Evolutionary conservation across 2,797 vertebrate species (phyloP).

Genomic region (Phylloscopus collybita): DNA sequence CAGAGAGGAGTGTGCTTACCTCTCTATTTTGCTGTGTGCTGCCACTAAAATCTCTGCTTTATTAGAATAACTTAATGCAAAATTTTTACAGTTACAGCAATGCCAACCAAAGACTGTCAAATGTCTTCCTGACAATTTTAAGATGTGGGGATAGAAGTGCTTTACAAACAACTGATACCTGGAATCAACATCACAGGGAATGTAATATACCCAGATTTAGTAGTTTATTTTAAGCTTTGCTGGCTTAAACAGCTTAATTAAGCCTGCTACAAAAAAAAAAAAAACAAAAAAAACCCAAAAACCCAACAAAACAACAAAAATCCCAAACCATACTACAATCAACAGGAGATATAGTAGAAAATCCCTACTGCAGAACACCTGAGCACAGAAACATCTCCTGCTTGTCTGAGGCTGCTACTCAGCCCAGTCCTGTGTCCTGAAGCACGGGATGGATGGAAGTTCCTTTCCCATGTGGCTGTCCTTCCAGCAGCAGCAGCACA

Average conservation of each 20-base stretch:
- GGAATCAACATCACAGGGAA: background rate
- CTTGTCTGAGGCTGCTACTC: background rate
- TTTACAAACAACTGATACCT: background rate
- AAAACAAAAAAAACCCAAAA: too few relatives aligned
- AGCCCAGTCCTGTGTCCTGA: background rate
- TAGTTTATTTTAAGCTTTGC: background rate
- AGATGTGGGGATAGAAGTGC: background rate
- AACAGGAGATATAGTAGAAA: background rate
- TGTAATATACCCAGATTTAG: background rate
- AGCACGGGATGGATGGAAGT: background rate
- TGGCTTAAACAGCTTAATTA: background rate
- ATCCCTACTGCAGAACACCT: background rate
- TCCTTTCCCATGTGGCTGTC: background rate
- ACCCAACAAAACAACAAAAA: too few relatives aligned
- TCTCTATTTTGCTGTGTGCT: background rate
- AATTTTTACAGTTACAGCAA: background rate
- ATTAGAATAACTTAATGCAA: background rate
- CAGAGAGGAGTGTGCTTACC: background rate
- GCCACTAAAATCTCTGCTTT: background rate
- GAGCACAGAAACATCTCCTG: background rate
- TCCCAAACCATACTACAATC: background rate
- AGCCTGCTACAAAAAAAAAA: background rate
- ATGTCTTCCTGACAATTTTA: background rate
- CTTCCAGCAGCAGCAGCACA: background rate
- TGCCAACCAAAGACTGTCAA: background rate